A percentile compares a stretch with the other conserved stretches of the same genome.
phyloP scores from a whole-genome alignment of 2,797 vertebrate genomes.

The Tragopan temminckii region DNA sequence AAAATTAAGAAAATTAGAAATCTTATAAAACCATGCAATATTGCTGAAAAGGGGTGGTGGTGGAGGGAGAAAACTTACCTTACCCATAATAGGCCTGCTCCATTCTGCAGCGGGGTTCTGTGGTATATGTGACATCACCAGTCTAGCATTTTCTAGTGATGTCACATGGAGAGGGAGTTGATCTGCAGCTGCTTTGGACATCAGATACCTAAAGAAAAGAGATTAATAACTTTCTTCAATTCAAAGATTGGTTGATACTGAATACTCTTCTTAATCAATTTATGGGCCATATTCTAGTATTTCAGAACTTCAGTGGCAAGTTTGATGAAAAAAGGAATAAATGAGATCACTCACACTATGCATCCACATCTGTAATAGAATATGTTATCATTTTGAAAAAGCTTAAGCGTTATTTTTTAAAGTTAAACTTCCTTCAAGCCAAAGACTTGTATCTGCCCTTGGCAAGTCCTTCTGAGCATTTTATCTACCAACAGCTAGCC shows the following conservation, averaged over 20 bases:
- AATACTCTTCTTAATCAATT: background rate
- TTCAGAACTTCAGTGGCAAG: background rate
- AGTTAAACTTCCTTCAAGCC: background rate
- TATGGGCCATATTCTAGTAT: background rate
- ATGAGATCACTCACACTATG: background rate
- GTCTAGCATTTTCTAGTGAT: slow-evolving; percentile 69
- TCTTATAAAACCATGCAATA: slow-evolving; percentile 81
- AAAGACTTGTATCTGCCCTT: background rate
- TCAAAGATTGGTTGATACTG: background rate
- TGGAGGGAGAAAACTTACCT: slow-evolving; percentile 77
- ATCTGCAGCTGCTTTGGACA: slow-evolving; percentile 81
- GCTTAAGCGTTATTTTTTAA: background rate
- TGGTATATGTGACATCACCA: slow-evolving; percentile 73
- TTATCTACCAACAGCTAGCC: background rate
- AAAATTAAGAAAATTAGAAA: slow-evolving; percentile 65
- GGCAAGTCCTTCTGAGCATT: background rate
- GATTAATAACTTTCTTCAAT: slow-evolving; percentile 62
- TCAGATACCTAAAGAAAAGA: slow-evolving; percentile 76
- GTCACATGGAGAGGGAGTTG: slow-evolving; percentile 78
- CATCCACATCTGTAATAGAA: background rate
- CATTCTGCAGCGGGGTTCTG: slow-evolving; percentile 78
- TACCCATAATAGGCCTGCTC: slow-evolving; percentile 78
- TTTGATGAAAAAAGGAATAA: background rate
- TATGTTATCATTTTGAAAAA: slow-evolving; percentile 17
- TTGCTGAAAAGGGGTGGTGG: slow-evolving; percentile 72